phyloP scores from a whole-genome alignment of 2,888 invertebrate species.

The Polymixis flavicincta region DNA sequence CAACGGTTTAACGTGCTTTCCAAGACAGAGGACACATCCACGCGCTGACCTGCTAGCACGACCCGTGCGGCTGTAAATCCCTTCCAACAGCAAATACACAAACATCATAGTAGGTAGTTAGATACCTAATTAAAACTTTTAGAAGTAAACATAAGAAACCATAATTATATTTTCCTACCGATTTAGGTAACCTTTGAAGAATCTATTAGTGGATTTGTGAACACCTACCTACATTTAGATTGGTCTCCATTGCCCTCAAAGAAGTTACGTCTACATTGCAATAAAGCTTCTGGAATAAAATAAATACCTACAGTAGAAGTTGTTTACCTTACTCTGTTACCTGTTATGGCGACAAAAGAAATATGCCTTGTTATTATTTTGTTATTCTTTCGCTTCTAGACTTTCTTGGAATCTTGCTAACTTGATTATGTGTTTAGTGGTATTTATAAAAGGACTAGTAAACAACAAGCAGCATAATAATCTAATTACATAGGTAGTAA shows the following conservation, averaged over 20 bases:
- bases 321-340: background rate
- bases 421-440: slow-evolving; percentile 27
- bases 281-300: slow-evolving; percentile 24
- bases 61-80: no score
- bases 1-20: no score
- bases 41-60: no score
- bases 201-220: slow-evolving; percentile 28
- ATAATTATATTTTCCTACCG: background rate
- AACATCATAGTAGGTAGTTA: background rate
- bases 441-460: background rate
- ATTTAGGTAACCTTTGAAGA: background rate
- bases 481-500: slow-evolving; percentile 24
- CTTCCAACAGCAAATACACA: no score
- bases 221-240: background rate
- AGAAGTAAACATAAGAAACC: slow-evolving; percentile 14
- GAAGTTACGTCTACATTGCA: slow-evolving; percentile 19
- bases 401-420: slow-evolving; percentile 35
- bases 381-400: slow-evolving; percentile 21
- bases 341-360: slow-evolving; percentile 3
- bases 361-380: background rate
- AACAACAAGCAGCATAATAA: slow-evolving; percentile 22
- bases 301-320: slow-evolving; percentile 13
- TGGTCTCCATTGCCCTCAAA: background rate
- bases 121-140: background rate
- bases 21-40: no score